Conservation (phyloP, 2,797 vertebrate genomes). For the Cichlasoma orientale region DNA sequence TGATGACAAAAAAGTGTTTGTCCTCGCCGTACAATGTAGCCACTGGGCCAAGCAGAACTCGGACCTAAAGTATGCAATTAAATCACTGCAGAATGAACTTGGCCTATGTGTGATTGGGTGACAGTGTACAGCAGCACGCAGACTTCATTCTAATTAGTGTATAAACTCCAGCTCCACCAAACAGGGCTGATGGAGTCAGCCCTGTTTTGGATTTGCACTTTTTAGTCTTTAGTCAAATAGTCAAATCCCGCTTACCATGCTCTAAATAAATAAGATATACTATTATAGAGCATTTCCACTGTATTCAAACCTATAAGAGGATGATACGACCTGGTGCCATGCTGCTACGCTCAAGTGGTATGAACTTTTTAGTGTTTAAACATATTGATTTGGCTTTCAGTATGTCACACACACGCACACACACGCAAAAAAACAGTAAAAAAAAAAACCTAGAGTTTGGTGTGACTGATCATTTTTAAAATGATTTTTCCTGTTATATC, state of each 20-base stretch:
- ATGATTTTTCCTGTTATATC: not conserved
- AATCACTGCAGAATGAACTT: conserved; percentile 73
- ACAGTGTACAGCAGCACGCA: conserved; percentile 41
- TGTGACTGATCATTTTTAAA: conserved; percentile 6
- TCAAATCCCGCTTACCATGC: not conserved
- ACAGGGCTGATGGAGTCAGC: conserved; percentile 21
- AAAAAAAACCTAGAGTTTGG: not conserved
- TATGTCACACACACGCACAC: not conserved
- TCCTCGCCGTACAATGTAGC: conserved; percentile 62
- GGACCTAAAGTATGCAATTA: conserved; percentile 77
- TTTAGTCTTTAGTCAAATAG: conserved; percentile 1
- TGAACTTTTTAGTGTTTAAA: not conserved
- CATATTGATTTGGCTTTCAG: not conserved
- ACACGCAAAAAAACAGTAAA: not conserved
- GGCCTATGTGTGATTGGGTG: conserved; percentile 60
- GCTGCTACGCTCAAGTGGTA: not conserved
- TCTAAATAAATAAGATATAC: not conserved
- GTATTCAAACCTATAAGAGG: not conserved
- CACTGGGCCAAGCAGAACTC: conserved; percentile 63
- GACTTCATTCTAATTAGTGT: conserved; percentile 74
- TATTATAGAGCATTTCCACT: not conserved
- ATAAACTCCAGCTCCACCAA: conserved; percentile 55
- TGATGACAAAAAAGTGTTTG: conserved; percentile 57
- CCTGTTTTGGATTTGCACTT: not conserved
- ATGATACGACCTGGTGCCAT: not conserved